Percentiles rank a stretch among this genome's conserved stretches.
phyloP scores from a whole-genome alignment of 1,140 invertebrate genomes.

The Pogonomyrmex barbatus region DNA sequence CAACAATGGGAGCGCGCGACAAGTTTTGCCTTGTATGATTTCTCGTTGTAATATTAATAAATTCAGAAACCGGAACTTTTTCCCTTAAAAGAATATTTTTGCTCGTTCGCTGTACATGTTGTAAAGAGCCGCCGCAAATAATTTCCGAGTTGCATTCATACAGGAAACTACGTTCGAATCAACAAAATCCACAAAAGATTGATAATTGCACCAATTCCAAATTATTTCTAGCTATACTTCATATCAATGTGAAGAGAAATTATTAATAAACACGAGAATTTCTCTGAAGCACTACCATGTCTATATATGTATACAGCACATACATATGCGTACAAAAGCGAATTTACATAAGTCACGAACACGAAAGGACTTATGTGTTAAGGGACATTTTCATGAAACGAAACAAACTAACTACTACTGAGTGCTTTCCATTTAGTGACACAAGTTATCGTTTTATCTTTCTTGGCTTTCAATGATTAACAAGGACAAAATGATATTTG shows the following conservation, averaged over 20 bases:
- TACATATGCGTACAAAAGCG: neutral
- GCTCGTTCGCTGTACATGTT: neutral
- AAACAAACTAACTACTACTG: no score
- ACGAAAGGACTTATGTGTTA: no score
- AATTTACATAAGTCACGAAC: neutral
- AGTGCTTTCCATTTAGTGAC: no score
- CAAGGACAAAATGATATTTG: no score
- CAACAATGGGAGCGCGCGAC: neutral
- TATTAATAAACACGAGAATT: conserved; percentile 50
- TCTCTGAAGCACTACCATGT: neutral
- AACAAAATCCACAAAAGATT: neutral
- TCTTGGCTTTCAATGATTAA: no score
- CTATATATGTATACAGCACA: conserved; percentile 2
- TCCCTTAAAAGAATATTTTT: neutral
- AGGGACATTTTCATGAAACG: no score
- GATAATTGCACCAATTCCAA: neutral
- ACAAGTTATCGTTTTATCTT: no score
- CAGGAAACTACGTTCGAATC: neutral
- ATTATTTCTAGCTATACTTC: conserved; percentile 7
- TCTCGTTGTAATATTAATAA: neutral
- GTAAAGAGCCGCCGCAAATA: neutral
- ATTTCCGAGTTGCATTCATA: neutral
- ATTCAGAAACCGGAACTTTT: neutral
- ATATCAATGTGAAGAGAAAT: conserved; percentile 21
- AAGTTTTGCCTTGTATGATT: neutral